Conservation (phyloP, 2,888 invertebrate genomes). For the Sesia bembeciformis region DNA sequence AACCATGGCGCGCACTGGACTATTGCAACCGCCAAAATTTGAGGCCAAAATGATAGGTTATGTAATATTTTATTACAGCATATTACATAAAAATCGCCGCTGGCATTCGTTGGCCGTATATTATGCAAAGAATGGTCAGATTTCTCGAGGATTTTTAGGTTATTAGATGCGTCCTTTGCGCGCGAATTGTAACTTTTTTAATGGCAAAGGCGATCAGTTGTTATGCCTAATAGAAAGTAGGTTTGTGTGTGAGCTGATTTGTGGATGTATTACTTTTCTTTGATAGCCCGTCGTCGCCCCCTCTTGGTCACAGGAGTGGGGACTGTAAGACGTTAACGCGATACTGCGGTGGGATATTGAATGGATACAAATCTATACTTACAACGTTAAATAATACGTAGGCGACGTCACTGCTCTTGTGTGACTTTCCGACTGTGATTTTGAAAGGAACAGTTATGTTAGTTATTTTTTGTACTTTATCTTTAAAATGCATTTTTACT, state of each 20-base stretch:
- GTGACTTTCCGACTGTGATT: too few species aligned
- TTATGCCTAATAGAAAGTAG: conserved; percentile 12
- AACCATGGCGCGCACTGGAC: conserved; percentile 46
- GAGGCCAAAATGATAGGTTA: conserved; percentile 58
- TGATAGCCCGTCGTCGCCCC: conserved; percentile 4
- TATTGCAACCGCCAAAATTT: conserved; percentile 60
- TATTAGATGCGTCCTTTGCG: conserved; percentile 31
- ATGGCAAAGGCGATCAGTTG: not conserved
- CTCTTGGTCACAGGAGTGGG: not conserved
- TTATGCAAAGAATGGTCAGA: conserved; percentile 41
- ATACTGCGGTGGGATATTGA: too few species aligned
- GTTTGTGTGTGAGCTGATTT: conserved; percentile 13
- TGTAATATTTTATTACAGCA: conserved; percentile 55
- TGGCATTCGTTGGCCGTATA: conserved; percentile 33
- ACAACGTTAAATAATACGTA: too few species aligned
- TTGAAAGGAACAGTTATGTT: too few species aligned
- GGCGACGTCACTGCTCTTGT: too few species aligned
- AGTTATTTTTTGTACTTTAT: too few species aligned
- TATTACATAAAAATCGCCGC: conserved; percentile 66
- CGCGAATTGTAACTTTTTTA: conserved; percentile 10
- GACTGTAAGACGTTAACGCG: too few species aligned
- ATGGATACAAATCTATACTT: too few species aligned
- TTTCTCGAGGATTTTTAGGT: conserved; percentile 40
- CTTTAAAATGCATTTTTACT: too few species aligned
- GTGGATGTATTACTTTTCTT: not conserved